Base-by-base conservation (phyloP, 2,113 vertebrate species). In the Brachypteracias leptosomus region DNA sequence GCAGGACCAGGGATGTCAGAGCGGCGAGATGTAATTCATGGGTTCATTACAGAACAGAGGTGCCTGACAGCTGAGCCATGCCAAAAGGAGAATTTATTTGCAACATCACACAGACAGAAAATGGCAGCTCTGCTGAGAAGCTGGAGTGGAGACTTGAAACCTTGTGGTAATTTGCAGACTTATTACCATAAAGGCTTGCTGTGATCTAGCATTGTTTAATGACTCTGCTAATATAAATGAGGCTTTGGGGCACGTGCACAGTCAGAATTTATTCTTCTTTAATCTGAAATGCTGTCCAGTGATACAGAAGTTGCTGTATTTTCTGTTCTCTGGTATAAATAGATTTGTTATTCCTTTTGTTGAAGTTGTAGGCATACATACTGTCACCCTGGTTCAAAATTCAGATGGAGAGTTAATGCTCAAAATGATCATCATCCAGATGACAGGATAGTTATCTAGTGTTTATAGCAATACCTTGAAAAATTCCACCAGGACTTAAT, bases 21-120 rank as follows among this genome's bases (percentile, higher is more conserved):
- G 94, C 95, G 84, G 97, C 89, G 77, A 93, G 97, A 97, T 98
- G 97, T 98, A 98, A 98, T 98, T 98, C 97, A 98, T 97, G 97
- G 97, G 93, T 98, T 98, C 98, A 98, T 98, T 98, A 98, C 94
- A 94, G 94, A 96, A 80, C 96, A 95, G 98, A 96, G 97, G 97
- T 95, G 95, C 97, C 96, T 98, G 98, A 98, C 98, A 98, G 98
- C 98, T 98, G 98, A 98, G 98, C 98, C 97, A 63, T 97, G 97
- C 97, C 97, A 97, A 72, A 90, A 96, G 97, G 92, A 98, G 96
- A 93, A 98, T 98, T 98, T 98, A 98, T 98, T 94, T 96, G 97
- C 96, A 92, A 66, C 89, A 93, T 97, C 96, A 94, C 49, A 77
- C 95, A 95, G 97, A 75, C 94, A 91, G 97, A 96, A 97, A 96